These are phyloP conservation scores for Notothenia coriiceps DNA, from an alignment of 2,113 vertebrate genomes.

Conservation along the genomic window DNA sequence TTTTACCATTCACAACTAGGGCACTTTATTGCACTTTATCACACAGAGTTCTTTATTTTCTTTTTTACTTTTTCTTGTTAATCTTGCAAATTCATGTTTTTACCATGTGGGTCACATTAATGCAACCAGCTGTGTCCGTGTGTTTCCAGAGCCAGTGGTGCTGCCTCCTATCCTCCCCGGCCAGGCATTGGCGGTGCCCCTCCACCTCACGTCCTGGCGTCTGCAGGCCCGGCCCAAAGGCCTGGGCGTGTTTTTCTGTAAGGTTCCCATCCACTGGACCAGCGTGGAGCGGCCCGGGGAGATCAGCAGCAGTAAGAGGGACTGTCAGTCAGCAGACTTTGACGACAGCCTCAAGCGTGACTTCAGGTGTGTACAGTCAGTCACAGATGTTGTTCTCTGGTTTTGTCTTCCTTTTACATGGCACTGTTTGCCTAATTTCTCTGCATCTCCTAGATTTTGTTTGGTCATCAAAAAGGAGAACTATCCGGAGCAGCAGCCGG, in stretches of 20 bases:
- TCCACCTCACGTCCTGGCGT: slow-evolving; percentile 96
- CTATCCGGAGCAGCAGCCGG: slow-evolving; percentile 95
- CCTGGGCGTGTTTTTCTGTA: slow-evolving; percentile 95
- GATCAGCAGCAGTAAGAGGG: slow-evolving; percentile 92
- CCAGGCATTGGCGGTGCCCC: slow-evolving; percentile 91
- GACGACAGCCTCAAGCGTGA: slow-evolving; percentile 88
- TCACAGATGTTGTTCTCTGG: not conserved
- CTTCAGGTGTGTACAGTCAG: slow-evolving; percentile 88
- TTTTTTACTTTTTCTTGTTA: not conserved
- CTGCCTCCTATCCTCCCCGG: slow-evolving; percentile 94
- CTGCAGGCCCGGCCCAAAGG: slow-evolving; percentile 95
- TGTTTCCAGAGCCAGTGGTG: slow-evolving; percentile 91
- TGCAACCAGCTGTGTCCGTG: not conserved
- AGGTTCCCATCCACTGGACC: slow-evolving; percentile 97
- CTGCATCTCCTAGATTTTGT: slow-evolving; percentile 87
- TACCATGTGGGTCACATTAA: not conserved
- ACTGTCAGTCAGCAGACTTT: slow-evolving; percentile 93
- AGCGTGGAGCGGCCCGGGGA: slow-evolving; percentile 90
- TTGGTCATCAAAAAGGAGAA: slow-evolving; percentile 98
- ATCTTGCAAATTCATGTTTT: no score
- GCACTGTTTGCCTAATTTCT: not conserved
- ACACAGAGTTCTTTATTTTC: not conserved
- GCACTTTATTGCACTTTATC: no score
- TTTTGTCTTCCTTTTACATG: not conserved
- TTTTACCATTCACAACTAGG: no score